Evolutionary conservation across 2,888 invertebrate species (phyloP), one percentile per base, ranked within the genome.

Genomic region (Clivina fossor): DNA sequence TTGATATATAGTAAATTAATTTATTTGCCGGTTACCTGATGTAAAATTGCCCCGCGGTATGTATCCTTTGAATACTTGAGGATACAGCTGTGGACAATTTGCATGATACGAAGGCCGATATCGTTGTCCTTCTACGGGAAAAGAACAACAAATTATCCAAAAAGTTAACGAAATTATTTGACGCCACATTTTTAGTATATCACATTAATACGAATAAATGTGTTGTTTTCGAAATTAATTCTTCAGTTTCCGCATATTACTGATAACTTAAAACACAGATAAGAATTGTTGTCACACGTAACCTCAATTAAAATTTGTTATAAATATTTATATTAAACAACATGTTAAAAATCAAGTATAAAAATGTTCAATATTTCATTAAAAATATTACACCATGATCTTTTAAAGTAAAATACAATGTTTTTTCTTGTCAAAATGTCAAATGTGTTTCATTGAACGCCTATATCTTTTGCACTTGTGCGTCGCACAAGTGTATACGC

Each of bases 11-110:
- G 9, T 1, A 18, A 26, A 26, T 50, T n/a, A 13, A 3, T 40
- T 22, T 22, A 47, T 33, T 9, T 4, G 9, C 41, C 41, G 7
- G 24, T 54, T 66, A 71, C 71, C 71, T 62, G 73, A 70, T 32
- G 66, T 65, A 20, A 70, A 54, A 56, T 73, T 73, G 37, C 71
- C 73, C 53, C 65, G 63, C 1, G 73, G 73, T 4, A 71, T 65
- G 60, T 65, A 71, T 9, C 72, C 72, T 55, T 63, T 68, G 57
- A 72, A 73, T 3, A 66, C 60, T 58, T 65, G 68, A 20, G 63
- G 64, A 56, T 68, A 71, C 4, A 72, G 55, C 37, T 65, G 64
- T 8, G 73, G 72, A 57, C 73, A 73, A 49, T 66, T 58, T 18
- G 63, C 44, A 32, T 60, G 66, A 54, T 35, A 35, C 24, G 35